Evolutionary conservation across 53 echinoderm and acorn worm species (phyloP).

Genomic region (Henricia sp.): DNA sequence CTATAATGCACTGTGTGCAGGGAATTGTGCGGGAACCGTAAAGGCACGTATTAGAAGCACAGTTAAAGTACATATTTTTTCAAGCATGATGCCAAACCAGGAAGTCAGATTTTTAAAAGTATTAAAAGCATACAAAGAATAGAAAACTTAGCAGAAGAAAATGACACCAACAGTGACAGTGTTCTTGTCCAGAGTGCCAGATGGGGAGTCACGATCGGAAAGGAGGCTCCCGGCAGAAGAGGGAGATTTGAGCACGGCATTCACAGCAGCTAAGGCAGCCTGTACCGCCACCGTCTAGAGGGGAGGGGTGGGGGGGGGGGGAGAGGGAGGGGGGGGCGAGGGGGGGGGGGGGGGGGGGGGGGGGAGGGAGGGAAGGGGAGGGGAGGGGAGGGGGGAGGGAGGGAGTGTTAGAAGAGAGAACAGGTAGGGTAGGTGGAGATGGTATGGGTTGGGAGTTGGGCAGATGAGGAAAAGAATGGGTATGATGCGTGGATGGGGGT

Average conservation of each 20-base stretch:
- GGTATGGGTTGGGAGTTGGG: neutral
- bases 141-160: constrained; percentile 15
- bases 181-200: constrained; percentile 76
- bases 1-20: no score
- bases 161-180: constrained; percentile 89
- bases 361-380: neutral
- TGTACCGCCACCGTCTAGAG: constrained; percentile 89
- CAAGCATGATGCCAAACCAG: no score
- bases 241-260: constrained; percentile 84
- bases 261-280: constrained; percentile 89
- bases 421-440: neutral
- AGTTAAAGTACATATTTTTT: no score
- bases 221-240: constrained; percentile 67
- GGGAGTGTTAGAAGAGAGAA: constrained; percentile 9
- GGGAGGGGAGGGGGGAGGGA: constrained; percentile 17
- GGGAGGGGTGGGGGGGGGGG: constrained; percentile 31
- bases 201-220: constrained; percentile 51
- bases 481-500: neutral
- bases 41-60: no score
- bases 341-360: neutral
- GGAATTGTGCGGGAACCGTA: no score
- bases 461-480: no score
- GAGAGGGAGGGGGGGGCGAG: constrained; percentile 4
- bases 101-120: no score
- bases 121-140: constrained; percentile 10